Evolutionary conservation across 2,113 vertebrate species (phyloP), one percentile per base, ranked within the genome.

Genomic region (Dolichallabes microphthalmus): DNA sequence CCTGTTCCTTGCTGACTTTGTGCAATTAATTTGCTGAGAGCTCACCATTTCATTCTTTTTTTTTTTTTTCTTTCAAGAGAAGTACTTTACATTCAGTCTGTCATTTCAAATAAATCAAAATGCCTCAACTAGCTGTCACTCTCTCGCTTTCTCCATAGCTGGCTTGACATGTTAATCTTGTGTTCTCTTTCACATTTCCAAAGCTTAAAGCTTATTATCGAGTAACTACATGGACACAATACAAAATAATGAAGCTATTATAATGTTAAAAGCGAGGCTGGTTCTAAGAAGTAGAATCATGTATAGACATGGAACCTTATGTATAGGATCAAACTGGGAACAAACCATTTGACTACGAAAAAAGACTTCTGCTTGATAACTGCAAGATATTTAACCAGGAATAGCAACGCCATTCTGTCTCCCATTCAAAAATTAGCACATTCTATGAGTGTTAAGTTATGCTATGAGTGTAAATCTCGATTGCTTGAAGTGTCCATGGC

Each of bases 21-120:
- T 75, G 15, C 78, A 30, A 30, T 84, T 87, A 80, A 84, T 80
- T 73, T 84, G 50, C 27, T 27, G 79, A 64, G 22, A 86, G 69
- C 68, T 64, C 22, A 74, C 66, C 11, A 14, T 77, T 71, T 45
- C 45, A 8, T 45, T 8, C 45, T 45, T 45, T 8, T 6, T 45
- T 45, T 8, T 45, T 45, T 45, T 45, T 45, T 64, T 76, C 57
- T 58, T 63, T 60, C 13, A 53, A 68, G 66, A 81, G 57, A 74
- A 57, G 68, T 35, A 32, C 30, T 75, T 80, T 82, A 80, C 60
- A 73, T 53, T 81, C 32, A 71, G 35, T 22, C 50, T 35, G 61
- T 73, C 66, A 81, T 71, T 80, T 75, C n/a, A 83, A 74, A 78
- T 85, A 45, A 55, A 78, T 78, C 45, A 78, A 39, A 66, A 66